Conservation (phyloP, 2,888 invertebrate species). For the Standfussiana lucernea region DNA sequence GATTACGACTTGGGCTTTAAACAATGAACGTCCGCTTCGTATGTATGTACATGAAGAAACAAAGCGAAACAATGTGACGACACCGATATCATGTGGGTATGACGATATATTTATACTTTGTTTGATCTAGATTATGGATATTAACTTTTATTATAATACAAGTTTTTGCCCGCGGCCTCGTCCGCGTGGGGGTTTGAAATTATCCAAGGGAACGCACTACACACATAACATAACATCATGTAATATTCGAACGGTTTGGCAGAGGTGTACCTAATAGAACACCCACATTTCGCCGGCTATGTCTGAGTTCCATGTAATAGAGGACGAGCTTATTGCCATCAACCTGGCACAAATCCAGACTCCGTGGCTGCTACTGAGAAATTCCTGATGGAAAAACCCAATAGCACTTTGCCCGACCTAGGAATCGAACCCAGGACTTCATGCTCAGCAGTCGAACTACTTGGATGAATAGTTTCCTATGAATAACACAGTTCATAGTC, state of each 20-base stretch:
- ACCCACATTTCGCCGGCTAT: not conserved
- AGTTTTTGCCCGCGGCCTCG: not conserved
- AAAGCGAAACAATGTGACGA: slow-evolving; percentile 28
- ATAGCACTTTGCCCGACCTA: not conserved
- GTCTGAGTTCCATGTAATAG: not conserved
- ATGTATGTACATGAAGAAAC: slow-evolving; percentile 17
- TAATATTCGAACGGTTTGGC: not conserved
- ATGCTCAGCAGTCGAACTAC: not conserved
- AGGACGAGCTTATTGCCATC: not conserved
- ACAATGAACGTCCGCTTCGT: slow-evolving; percentile 29
- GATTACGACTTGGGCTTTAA: slow-evolving; percentile 13
- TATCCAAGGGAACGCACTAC: not conserved
- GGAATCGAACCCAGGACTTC: not conserved
- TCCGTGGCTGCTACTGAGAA: not conserved
- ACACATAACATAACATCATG: not conserved
- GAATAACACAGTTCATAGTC: no score
- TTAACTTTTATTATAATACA: slow-evolving; percentile 4
- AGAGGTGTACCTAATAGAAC: not conserved
- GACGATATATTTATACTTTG: not conserved
- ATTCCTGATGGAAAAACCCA: not conserved
- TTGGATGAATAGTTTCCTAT: no score
- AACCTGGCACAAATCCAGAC: not conserved
- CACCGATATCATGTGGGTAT: not conserved
- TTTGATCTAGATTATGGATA: slow-evolving; percentile 19
- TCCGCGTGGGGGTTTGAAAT: not conserved